Base-by-base conservation (phyloP, 2,888 invertebrate genomes). In the Euplagia quadripunctaria region DNA sequence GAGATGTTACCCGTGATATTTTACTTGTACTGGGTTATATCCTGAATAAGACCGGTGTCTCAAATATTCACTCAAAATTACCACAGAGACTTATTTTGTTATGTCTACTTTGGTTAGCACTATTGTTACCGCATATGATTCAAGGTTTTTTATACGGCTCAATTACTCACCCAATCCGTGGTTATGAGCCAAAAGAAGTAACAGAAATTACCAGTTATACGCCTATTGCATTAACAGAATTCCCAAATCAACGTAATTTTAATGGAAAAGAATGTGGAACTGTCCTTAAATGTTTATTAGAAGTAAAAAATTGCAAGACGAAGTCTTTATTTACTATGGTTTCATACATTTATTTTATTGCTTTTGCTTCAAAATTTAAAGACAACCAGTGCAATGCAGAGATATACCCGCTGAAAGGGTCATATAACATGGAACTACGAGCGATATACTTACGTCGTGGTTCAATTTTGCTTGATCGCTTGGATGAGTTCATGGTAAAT, bases 401-500 rank as follows among this genome's bases (percentile, higher is more conserved):
- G 20, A 14, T 85, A 16, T 86, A 87, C 31, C 74, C 42, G 55
- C 66, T 89, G 51, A 79, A 79, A 12, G 83, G 85, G 51, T 75
- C 86, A 0, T 71, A 81, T n/a, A 6, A 4, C 0, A 76, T 68
- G 20, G 31, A 85, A 16, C 77, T 81, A 11, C 82, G 86, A 69
- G 84, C 87, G 0, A 46, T 88, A 64, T 85, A 82, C 68, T 86
- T 90, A 49, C 85, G 89, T 6, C 84, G 87, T 46, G 91, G 91
- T 12, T 90, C 91, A 0, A 75, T 82, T 70, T 78, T 88, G 17
- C 43, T 69, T 4, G 49, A 46, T 7, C 46, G 71, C n/a, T 79
- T 82, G 1, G 14, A 86, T 67, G 51, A 74, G 0, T 84, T 86
- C 71, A 20, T 71, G 5, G 61, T 71, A 14, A 68, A 46, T 20